Evolutionary conservation across 1,140 invertebrate genomes (phyloP), one percentile per base, ranked within the genome.

Genomic region (Delia radicum): DNA sequence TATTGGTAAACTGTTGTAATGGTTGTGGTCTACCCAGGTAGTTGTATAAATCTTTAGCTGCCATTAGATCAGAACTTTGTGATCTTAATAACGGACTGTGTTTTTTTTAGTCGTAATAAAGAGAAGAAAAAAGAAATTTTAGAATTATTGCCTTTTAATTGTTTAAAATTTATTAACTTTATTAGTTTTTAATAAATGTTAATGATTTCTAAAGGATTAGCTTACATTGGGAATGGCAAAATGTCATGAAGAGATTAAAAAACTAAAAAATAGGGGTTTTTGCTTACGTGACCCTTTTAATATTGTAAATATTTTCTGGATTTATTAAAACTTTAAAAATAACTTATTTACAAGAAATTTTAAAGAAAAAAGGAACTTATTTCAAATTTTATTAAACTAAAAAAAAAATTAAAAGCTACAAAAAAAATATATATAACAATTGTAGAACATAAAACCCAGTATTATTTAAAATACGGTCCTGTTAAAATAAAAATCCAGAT

Each of bases 21-120:
- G 74, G 76, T 46, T 77, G 77, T 69, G 65, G 15, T 87, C 86
- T 63, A 88, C 79, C 29, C 86, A 88, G 46, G 4, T 88, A 89
- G 1, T 85, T 77, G 77, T 83, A 76, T 21, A 78, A 55, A 74
- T 79, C 78, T 77, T 75, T 79, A 33, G 77, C 75, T 29, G 77
- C 74, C 76, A 33, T 69, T 15, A 77, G 48, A 74, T 79, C 78
- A 12, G 78, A 76, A 63, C 78, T 79, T 76, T 79, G 78, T 63
- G 78, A 79, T 76, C 78, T 75, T 67, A 79, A 73, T 27, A 79
- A 73, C 37, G 77, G 77, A 46, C 78, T 79, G 61, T 55, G 33
- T n/a, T n/a, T n/a, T n/a, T n/a, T n/a, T n/a, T n/a, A n/a, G n/a
- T n/a, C n/a, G n/a, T n/a, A n/a, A n/a, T n/a, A 10, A 7, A 55